Evolutionary conservation across 2,888 invertebrate genomes (phyloP).

Genomic region (Drosophila niveifrons): DNA sequence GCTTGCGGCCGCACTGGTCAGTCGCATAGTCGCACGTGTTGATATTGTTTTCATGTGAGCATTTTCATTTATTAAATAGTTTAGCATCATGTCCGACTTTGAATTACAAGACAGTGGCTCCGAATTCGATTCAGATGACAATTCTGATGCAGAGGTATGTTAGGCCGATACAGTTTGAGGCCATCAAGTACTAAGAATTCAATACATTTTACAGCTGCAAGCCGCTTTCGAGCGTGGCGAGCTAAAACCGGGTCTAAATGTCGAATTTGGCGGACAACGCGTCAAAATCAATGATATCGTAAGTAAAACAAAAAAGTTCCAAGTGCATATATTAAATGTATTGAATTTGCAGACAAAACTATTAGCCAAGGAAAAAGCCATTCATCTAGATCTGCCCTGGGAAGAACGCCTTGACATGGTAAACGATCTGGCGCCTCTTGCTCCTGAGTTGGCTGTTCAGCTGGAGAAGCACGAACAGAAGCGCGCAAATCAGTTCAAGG

Average conservation of each 20-base stretch:
- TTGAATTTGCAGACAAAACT: conserved; percentile 84
- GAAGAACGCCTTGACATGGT: conserved; percentile 93
- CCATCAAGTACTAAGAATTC: not conserved
- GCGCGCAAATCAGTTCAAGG: conserved; percentile 88
- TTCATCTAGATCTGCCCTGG: conserved; percentile 92
- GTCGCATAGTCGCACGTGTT: conserved; percentile 65
- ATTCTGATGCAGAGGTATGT: conserved; percentile 84
- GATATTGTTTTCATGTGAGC: conserved; percentile 61
- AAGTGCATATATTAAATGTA: accelerated
- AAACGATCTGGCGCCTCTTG: conserved; percentile 91
- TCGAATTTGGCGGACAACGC: conserved; percentile 87
- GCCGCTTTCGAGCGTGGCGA: conserved; percentile 94
- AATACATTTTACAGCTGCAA: conserved; percentile 89
- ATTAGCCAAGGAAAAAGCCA: conserved; percentile 89
- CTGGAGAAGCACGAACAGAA: conserved; percentile 91
- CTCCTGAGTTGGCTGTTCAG: conserved; percentile 93
- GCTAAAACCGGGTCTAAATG: conserved; percentile 94
- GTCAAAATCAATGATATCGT: conserved; percentile 91
- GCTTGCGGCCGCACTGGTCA: not conserved
- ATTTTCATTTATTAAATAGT: conserved; percentile 21
- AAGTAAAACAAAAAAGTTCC: conserved; percentile 81
- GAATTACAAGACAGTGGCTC: conserved; percentile 77
- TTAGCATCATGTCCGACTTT: conserved; percentile 70
- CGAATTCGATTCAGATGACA: conserved; percentile 79
- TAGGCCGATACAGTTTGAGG: not conserved